Percentiles rank a stretch among this genome's conserved stretches.
Evolutionary conservation across 1,140 invertebrate species (phyloP).

Genomic region (Drosophila micromelanica): DNA sequence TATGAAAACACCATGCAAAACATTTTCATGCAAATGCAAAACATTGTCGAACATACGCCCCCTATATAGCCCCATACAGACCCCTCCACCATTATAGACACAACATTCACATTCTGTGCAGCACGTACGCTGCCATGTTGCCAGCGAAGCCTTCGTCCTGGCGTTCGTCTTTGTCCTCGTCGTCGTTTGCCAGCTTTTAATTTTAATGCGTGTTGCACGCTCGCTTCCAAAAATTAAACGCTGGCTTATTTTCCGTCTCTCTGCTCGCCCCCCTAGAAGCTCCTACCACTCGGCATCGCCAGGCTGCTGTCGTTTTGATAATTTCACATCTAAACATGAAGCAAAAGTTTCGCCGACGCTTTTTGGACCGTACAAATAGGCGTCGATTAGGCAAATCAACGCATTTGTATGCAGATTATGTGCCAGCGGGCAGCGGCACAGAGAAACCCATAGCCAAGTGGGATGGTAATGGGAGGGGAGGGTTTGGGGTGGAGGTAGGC

Average conservation of each 20-base stretch:
- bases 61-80: background rate
- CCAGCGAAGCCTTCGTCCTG: slow-evolving; percentile 28
- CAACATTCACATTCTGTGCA: slow-evolving; percentile 23
- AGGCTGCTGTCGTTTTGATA: slow-evolving; percentile 26
- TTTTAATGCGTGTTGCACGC: slow-evolving; percentile 79
- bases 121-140: slow-evolving; percentile 59
- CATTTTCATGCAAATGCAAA: slow-evolving; percentile 79
- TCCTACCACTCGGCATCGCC: background rate
- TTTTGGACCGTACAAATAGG: slow-evolving; percentile 73
- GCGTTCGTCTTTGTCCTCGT: background rate
- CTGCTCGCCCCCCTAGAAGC: background rate
- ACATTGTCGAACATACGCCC: slow-evolving; percentile 42
- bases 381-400: slow-evolving; percentile 82
- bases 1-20: slow-evolving; percentile 55
- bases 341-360: slow-evolving; percentile 41
- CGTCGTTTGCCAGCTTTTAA: slow-evolving; percentile 65
- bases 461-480: background rate
- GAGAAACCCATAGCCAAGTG: slow-evolving; percentile 14
- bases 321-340: slow-evolving; percentile 63
- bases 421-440: slow-evolving; percentile 53
- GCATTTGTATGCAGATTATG: slow-evolving; percentile 82
- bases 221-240: slow-evolving; percentile 77
- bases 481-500: background rate
- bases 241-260: slow-evolving; percentile 66
- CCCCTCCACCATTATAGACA: background rate